These are phyloP conservation scores for Ciconia nigra DNA, from an alignment of 2,797 vertebrate genomes.

Conservation along the genomic window DNA sequence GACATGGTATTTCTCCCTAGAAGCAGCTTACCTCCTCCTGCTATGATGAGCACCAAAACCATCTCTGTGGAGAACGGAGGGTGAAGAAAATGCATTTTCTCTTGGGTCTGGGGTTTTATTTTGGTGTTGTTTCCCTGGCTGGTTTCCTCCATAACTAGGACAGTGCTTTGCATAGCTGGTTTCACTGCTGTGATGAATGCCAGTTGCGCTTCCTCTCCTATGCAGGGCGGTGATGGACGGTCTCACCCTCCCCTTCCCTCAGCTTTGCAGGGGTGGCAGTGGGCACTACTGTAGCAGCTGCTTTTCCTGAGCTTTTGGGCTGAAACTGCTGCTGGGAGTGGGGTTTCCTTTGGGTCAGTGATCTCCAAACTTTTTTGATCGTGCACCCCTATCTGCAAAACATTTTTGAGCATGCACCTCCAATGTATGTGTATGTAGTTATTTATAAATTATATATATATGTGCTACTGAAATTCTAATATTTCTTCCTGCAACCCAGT, in stretches of 20 bases:
- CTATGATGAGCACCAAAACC: neutral
- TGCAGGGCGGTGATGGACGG: neutral
- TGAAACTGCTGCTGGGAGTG: neutral
- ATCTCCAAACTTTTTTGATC: neutral
- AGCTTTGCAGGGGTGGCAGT: neutral
- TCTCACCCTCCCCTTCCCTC: neutral
- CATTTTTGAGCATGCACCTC: neutral
- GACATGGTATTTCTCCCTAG: neutral
- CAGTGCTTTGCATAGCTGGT: neutral
- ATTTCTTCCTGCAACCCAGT: neutral
- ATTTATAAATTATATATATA: neutral
- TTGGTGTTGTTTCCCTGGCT: neutral
- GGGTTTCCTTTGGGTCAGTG: neutral
- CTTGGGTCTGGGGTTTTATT: neutral
- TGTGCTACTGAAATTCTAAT: accelerated
- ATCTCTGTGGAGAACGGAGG: neutral
- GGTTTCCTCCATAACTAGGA: neutral
- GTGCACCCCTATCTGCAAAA: neutral
- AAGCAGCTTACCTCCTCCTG: neutral
- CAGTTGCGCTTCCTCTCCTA: neutral
- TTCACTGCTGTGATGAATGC: neutral
- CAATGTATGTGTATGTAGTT: neutral
- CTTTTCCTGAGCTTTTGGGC: neutral
- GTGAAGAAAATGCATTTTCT: neutral
- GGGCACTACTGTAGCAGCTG: neutral